Conservation (phyloP, 2,797 vertebrate species). For the Xenopus petersii region DNA sequence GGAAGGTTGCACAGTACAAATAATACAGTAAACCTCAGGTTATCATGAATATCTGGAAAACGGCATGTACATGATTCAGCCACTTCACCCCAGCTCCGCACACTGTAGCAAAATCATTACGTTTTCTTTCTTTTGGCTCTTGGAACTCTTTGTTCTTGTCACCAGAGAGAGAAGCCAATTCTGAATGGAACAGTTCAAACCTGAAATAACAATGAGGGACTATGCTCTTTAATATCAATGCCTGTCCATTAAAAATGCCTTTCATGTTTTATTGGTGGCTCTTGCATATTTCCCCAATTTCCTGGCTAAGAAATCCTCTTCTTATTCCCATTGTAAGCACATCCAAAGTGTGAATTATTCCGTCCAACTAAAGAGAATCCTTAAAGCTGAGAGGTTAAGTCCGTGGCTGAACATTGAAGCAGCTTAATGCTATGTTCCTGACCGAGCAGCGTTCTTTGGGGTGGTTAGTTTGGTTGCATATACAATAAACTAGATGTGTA, state of each 20-base stretch:
- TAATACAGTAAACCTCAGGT: too few relatives aligned
- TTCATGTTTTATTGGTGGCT: not conserved
- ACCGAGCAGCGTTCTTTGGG: too few relatives aligned
- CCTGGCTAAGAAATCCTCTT: not conserved
- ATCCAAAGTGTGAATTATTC: not conserved
- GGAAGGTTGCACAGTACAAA: too few relatives aligned
- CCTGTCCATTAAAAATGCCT: not conserved
- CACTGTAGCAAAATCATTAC: too few relatives aligned
- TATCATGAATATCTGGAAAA: too few relatives aligned
- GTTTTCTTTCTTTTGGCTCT: not conserved
- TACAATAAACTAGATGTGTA: too few relatives aligned
- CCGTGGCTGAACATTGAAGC: constrained; percentile 14
- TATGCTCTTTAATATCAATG: not conserved
- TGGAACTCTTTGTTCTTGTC: not conserved
- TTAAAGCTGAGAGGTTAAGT: constrained; percentile 1
- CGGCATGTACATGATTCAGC: too few relatives aligned
- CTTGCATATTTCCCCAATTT: not conserved
- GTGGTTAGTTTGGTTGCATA: too few relatives aligned
- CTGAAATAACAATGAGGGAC: not conserved
- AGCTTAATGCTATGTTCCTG: not conserved
- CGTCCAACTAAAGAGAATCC: constrained; percentile 15
- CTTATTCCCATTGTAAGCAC: not conserved
- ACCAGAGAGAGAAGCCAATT: not conserved
- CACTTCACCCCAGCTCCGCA: too few relatives aligned
- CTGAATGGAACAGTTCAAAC: not conserved